A percentile compares a stretch with the other conserved stretches of the same genome.
phyloP scores from a whole-genome alignment of 2,113 vertebrate genomes.

The Labeo catla region DNA sequence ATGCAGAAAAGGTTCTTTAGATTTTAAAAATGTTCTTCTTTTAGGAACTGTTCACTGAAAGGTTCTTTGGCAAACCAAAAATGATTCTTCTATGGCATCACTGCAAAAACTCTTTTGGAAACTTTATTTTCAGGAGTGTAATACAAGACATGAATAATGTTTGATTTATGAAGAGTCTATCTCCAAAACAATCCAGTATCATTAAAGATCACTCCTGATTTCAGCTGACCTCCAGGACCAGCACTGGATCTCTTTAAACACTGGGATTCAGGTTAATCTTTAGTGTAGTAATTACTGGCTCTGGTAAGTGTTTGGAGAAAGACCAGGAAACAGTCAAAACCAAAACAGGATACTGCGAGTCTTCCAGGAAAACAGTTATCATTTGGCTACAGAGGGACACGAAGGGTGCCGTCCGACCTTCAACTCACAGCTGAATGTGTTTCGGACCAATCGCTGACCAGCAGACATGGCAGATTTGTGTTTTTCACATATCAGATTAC shows the following conservation, averaged over 20 bases:
- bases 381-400: slow-evolving; percentile 13
- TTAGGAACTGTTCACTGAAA: too few species aligned
- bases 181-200: neutral
- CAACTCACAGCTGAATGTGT: neutral
- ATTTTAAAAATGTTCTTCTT: too few species aligned
- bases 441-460: neutral
- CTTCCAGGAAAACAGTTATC: slow-evolving; percentile 53
- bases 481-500: slow-evolving; percentile 26
- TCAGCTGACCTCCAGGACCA: neutral
- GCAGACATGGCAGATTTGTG: neutral
- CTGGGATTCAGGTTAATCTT: slow-evolving; percentile 4
- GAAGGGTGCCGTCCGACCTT: slow-evolving; percentile 10
- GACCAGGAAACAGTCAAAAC: slow-evolving; percentile 62
- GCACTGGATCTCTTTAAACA: neutral
- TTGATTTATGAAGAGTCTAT: neutral
- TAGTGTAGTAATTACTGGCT: slow-evolving; percentile 21
- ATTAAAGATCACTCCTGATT: neutral
- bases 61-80: too few species aligned
- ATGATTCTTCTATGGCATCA: too few species aligned
- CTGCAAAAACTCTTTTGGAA: too few species aligned
- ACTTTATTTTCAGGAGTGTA: too few species aligned
- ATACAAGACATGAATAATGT: neutral
- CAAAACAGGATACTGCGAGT: slow-evolving; percentile 70
- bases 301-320: slow-evolving; percentile 23
- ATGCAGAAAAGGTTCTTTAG: too few species aligned